These are phyloP conservation scores for Dipodomys stephensi DNA, from an alignment of 2,113 vertebrate genomes.

Conservation along the genomic window DNA sequence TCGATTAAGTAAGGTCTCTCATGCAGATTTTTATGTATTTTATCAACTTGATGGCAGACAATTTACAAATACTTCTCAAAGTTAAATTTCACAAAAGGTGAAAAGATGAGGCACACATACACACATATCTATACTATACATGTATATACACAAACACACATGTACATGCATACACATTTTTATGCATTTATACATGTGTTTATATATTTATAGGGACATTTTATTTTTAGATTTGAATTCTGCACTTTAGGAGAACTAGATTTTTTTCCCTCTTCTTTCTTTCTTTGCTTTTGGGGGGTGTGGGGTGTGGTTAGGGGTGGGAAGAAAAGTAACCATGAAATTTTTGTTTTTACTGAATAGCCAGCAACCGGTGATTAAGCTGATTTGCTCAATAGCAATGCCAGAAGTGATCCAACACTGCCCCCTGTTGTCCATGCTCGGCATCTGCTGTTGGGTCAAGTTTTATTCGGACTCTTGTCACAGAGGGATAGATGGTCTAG, in stretches of 20 bases:
- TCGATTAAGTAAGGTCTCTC: too few relatives aligned
- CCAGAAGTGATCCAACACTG: constrained; percentile 64
- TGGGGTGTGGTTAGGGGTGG: too few relatives aligned
- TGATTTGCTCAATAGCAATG: neutral
- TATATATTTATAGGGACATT: neutral
- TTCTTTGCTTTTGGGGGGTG: neutral
- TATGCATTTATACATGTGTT: too few relatives aligned
- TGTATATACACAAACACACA: neutral
- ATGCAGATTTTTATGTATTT: neutral
- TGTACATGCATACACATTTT: neutral
- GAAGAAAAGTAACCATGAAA: neutral
- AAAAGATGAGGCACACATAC: neutral
- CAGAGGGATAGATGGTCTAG: fast-evolving
- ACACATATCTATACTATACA: neutral
- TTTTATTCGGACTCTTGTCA: neutral
- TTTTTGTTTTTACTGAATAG: constrained; percentile 11
- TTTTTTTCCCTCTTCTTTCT: neutral
- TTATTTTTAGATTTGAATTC: constrained; percentile 34
- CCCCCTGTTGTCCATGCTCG: constrained; percentile 78
- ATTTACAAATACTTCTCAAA: neutral
- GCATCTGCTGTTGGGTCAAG: neutral
- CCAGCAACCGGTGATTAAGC: neutral
- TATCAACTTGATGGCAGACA: neutral
- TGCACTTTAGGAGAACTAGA: neutral
- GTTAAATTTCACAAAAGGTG: neutral